Base-by-base conservation (phyloP, 1,140 invertebrate species). In the Hyles vespertilio region DNA sequence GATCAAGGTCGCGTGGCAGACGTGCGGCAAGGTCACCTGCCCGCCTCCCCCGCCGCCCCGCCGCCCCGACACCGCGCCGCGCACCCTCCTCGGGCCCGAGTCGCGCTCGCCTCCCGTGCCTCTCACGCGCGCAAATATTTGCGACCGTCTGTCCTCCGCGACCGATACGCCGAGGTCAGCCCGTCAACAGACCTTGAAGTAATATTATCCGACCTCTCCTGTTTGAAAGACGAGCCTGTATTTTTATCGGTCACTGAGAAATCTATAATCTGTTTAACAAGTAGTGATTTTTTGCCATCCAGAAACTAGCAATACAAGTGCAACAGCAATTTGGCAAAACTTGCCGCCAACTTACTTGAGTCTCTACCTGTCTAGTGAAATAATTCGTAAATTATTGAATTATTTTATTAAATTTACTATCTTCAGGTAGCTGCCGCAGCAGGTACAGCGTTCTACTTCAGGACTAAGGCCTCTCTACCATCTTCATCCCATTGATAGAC, bases 91-190 rank as follows among this genome's bases (percentile, higher is more conserved):
- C 36, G 36, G 5, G 36, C 36, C 36, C 36, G 5, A 5, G 36
- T 8, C 36, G 36, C 71, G 62, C 70, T 64, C 64, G 65, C 74
- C 70, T 56, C 72, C 65, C 66, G 69, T 76, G 73, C 73, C 75
- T 71, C 65, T 63, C 67, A 58, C 73, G 76, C 77, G 79, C 80
- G 74, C 83, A 83, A 88, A 86, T 84, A 86, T 86, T 86, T 86
- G 81, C 81, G 79, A 81, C 80, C 80, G 85, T 86, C 82, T 84
- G 85, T 88, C 83, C 85, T 85, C 83, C 83, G 75, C 83, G 83
- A 86, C 85, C 85, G 85, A 88, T 88, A 88, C 73, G 80, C 72
- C 82, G 85, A 88, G 85, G 83, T 88, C 83, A 81, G 67, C 70
- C 74, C 69, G 83, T 77, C 79, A 81, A 78, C 67, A 77, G 81